Base-by-base conservation (phyloP, 2,797 vertebrate genomes). In the Perdix hodgsoniae region DNA sequence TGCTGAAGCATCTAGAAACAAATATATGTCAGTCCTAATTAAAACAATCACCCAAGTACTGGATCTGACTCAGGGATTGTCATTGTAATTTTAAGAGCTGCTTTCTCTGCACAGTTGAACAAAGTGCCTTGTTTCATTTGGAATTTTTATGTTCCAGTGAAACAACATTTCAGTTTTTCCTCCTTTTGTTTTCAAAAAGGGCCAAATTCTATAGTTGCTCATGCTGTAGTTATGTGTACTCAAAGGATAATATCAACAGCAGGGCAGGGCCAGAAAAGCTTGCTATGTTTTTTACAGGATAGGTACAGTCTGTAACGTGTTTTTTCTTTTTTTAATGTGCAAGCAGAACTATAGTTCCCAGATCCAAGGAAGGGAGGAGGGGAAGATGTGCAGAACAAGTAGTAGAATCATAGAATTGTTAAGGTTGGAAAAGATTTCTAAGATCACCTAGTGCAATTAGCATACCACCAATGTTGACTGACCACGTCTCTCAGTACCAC, bases 1-100 rank as follows among this genome's bases (percentile, higher is more conserved):
- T 74, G 61, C 80, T 76, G 45, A 93, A 92, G 75, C 74, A 94
- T 96, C 75, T 92, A 88, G 85, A 91, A 94, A 94, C 80, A 95
- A 94, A 88, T 81, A 60, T 78, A 47, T 80, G 63, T 83, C 78
- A 87, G 64, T 85, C 57, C 69, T 93, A 94, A 96, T 92, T 94
- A 89, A 89, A 94, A 80, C 29, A 86, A 91, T 90, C 91, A 89
- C 87, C 85, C 42, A 72, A 89, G 82, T 83, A 39, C 50, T 83
- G 88, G 61, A 59, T 96, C 64, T 59, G 75, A 87, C 74, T 90
- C 44, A 40, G 76, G 37, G 35, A 77, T 12, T 75, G 80, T 65
- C 57, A 77, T 2, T 88, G 93, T 96, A 85, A 94, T 96, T 95
- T 80, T 59, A 93, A 93, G 77, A 88, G 64, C 47, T 92, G 21